Conservation (phyloP, 2,888 invertebrate species). For the Macrostomum cliftonense region DNA sequence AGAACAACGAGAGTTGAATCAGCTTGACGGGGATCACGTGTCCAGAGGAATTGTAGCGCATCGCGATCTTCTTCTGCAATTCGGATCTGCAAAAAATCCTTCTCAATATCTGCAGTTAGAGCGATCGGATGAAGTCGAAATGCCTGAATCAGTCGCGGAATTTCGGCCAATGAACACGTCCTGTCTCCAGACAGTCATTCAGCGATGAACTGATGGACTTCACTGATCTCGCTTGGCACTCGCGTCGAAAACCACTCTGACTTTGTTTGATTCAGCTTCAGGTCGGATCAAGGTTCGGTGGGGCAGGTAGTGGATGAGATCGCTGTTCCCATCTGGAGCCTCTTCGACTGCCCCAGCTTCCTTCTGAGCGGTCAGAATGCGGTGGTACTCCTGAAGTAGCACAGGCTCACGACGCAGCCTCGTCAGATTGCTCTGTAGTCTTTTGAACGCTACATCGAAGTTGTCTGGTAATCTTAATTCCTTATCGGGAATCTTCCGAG, state of each 20-base stretch:
- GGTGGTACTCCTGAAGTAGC: no score
- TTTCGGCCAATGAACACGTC: slow-evolving; percentile 11
- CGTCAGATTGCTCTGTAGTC: no score
- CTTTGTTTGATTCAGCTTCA: slow-evolving; percentile 16
- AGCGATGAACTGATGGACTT: slow-evolving; percentile 7
- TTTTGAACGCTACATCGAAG: no score
- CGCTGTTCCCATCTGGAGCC: no score
- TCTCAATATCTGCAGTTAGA: slow-evolving; percentile 13
- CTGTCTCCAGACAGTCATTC: slow-evolving; percentile 15
- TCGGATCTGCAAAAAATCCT: slow-evolving; percentile 12
- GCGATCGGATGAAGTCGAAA: slow-evolving; percentile 12
- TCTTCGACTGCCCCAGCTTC: no score
- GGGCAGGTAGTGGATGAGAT: no score
- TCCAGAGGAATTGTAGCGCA: slow-evolving; percentile 12
- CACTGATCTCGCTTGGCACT: slow-evolving; percentile 8
- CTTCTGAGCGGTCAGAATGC: no score
- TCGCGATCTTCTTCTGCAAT: slow-evolving; percentile 7
- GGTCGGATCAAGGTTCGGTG: no score
- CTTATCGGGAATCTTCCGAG: no score
- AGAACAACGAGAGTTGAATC: slow-evolving; percentile 1
- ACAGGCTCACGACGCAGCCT: no score
- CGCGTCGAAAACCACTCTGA: slow-evolving; percentile 18
- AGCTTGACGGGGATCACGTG: no score
- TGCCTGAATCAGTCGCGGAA: slow-evolving; percentile 11
- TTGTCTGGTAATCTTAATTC: no score